Evolutionary conservation across 2,797 vertebrate species (phyloP), one percentile per base, ranked within the genome.

Genomic region (Odontamblyopus rebecca): DNA sequence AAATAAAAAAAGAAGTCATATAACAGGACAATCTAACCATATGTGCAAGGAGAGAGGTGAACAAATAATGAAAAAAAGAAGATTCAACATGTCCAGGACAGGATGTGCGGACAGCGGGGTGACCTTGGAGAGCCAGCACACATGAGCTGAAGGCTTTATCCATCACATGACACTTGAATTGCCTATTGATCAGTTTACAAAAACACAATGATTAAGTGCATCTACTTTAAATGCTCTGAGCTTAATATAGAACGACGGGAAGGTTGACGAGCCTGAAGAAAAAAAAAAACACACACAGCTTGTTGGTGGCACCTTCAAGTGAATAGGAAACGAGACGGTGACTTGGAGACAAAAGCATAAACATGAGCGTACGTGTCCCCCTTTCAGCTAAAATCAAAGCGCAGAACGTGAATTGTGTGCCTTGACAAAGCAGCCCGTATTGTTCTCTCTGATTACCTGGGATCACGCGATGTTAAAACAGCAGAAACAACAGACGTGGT

Each of bases 321-420:
- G 73, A 83, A 89, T 74, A 6, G 11, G 74, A 82, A 74, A 86
- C 84, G 75, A 84, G 80, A 79, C 77, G 75, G 79, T 82, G 75
- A 76, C 56, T 32, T 60, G 50, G 56, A 89, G 76, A 89, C 80
- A 88, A 86, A 88, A 81, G 83, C 81, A 85, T 77, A 77, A 87
- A 88, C 84, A 86, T 74, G 82, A 86, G 80, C 82, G 64, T 41
- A 78, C 81, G 73, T 82, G 82, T 85, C 82, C 79, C 75, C 74
- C 73, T 86, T 89, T 85, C 81, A 86, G 86, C 68, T 19, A 68
- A 83, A 87, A 90, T 88, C 86, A 91, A 90, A 93, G 68, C 67
- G 80, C 84, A 72, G 76, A 85, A 88, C 86, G 85, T 79, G 74
- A 90, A 83, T 61, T 85, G 85, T 86, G n/a, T 86, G 79, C 76